Base-by-base conservation (phyloP, 2,797 vertebrate genomes). In the Phoebastria nigripes region DNA sequence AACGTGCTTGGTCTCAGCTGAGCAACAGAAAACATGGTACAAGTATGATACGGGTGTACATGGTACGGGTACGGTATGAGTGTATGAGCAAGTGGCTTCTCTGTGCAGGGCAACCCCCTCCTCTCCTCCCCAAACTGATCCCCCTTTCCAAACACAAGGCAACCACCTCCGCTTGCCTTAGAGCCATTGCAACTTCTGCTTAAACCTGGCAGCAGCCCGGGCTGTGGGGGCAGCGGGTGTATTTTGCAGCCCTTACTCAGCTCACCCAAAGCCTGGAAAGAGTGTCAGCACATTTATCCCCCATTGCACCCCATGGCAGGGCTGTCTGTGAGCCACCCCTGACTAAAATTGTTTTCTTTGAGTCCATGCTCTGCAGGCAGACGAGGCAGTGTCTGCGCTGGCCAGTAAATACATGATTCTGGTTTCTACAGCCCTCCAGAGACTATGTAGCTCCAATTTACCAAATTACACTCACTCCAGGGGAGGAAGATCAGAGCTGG, bases 401-500 rank as follows among this genome's bases (percentile, higher is more conserved):
- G 25, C 73, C 42, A 13, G 41, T 26, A 77, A 84, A 37, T 51
- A 55, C 39, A 39, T 2, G 8, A 37, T 87, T 56, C 79, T 77
- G 59, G 4, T 66, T 89, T 67, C 72, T 56, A 12, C 63, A 74
- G 63, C 59, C 41, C n/a, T 77, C 25, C 31, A 15, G 79, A 82
- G 70, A 46, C 8, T 7, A 31, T 2, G 39, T n/a, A 73, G 44
- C 8, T 80, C 59, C 26, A 41, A 3, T 80, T 87, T 67, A 87
- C 55, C 71, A 65, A 93, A 92, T 80, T 65, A 54, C 31, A 24
- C 31, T 72, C n/a, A 39, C 74, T 77, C 59, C 28, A 37, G 71
- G 67, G 63, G 82, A 59, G 41, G 54, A 65, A 79, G 87, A 89
- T 73, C 41, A 58, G 84, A 74, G 67, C 67, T 87, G 52, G 67